Percentiles rank a stretch among this genome's conserved stretches.
These are phyloP conservation scores for Callithrix jacchus DNA, from an alignment of 2,113 vertebrate genomes.

Conservation along the genomic window DNA sequence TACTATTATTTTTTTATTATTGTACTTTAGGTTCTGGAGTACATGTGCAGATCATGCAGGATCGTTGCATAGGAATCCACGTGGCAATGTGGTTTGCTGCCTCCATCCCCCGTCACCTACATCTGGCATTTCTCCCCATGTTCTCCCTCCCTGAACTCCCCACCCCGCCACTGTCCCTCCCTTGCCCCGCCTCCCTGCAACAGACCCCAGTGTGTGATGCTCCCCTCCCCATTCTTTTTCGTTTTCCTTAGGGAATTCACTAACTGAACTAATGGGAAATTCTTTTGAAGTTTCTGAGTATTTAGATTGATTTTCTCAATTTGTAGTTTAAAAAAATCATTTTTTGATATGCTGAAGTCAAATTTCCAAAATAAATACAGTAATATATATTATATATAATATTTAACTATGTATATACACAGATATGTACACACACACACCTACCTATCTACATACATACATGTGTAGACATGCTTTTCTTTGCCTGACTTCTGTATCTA, in stretches of 20 bases:
- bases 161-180: too few relatives aligned
- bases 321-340: not conserved
- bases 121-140: too few relatives aligned
- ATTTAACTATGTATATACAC: not conserved
- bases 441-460: not conserved
- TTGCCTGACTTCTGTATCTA: not conserved
- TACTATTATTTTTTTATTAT: not conserved
- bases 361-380: not conserved
- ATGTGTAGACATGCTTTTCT: not conserved
- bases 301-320: not conserved
- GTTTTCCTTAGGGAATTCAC: not conserved
- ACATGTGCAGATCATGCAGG: too few relatives aligned
- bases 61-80: too few relatives aligned
- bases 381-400: not conserved
- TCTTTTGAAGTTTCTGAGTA: not conserved
- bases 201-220: too few relatives aligned
- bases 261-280: not conserved
- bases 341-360: not conserved
- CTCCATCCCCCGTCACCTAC: too few relatives aligned
- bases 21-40: too few relatives aligned
- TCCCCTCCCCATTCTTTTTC: too few relatives aligned
- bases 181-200: too few relatives aligned
- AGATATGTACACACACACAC: not conserved
- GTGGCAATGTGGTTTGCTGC: too few relatives aligned
- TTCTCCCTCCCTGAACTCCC: too few relatives aligned